phyloP scores from a whole-genome alignment of 1,140 invertebrate species.

The Batillaria attramentaria region DNA sequence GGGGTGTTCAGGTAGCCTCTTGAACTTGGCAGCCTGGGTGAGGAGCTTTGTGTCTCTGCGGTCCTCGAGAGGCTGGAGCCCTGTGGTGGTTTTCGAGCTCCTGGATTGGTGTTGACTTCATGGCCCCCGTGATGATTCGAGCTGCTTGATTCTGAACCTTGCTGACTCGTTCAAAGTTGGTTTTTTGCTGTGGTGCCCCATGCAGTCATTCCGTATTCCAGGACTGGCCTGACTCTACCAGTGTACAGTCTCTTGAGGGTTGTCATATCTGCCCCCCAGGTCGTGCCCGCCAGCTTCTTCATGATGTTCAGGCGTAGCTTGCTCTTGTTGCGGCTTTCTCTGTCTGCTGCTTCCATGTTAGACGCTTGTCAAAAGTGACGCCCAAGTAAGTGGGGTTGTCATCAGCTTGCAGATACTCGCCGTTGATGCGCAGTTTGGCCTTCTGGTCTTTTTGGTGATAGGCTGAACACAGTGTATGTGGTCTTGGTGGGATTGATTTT shows the following conservation, averaged over 20 bases:
- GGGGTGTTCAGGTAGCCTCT: no score
- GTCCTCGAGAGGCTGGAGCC: no score
- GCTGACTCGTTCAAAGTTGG: no score
- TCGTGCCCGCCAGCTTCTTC: slow-evolving; percentile 20
- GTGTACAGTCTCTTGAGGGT: slow-evolving; percentile 14
- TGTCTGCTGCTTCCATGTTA: slow-evolving; percentile 14
- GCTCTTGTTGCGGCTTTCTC: background rate
- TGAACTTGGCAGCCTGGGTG: no score
- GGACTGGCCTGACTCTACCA: no score
- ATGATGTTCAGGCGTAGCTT: background rate
- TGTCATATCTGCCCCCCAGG: slow-evolving; percentile 2
- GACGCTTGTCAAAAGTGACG: slow-evolving; percentile 6
- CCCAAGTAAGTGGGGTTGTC: slow-evolving; percentile 14
- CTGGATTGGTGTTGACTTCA: no score
- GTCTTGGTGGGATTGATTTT: slow-evolving; percentile 20
- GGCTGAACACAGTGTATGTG: slow-evolving; percentile 16
- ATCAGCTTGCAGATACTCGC: background rate
- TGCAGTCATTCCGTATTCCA: no score
- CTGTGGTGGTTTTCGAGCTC: no score
- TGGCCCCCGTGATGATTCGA: no score
- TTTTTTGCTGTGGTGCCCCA: no score
- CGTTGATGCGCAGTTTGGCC: background rate
- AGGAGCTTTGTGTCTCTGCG: no score
- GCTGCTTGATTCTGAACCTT: no score
- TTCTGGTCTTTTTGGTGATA: slow-evolving; percentile 7